Conservation (phyloP, 2,888 invertebrate genomes). For the Eueremaeus valkanovi region DNA sequence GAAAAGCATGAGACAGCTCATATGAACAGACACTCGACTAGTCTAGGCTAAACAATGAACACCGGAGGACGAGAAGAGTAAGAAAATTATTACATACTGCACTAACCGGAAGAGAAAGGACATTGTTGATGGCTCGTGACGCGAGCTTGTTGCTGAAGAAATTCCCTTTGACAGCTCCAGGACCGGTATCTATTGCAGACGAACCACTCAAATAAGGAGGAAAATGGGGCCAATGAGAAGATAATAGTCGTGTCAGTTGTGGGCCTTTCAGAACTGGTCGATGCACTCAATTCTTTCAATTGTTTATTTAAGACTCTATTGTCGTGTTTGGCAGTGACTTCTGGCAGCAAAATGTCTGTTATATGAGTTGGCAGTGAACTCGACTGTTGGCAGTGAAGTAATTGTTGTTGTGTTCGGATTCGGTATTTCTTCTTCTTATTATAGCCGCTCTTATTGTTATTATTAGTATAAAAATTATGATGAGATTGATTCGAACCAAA, state of each 20-base stretch:
- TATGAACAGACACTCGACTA: background rate
- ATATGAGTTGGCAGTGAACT: slow-evolving; percentile 31
- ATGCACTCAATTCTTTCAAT: background rate
- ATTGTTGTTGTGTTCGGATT: background rate
- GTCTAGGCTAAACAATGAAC: background rate
- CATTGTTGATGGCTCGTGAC: slow-evolving; percentile 45
- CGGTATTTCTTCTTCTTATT: background rate
- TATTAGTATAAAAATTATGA: slow-evolving; percentile 34
- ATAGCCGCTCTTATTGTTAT: slow-evolving; percentile 1
- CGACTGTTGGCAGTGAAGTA: slow-evolving; percentile 29
- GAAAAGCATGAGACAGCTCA: too few relatives aligned
- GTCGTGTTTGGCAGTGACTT: background rate
- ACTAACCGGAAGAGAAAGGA: slow-evolving; percentile 48
- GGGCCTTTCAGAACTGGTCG: background rate
- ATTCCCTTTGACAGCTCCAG: slow-evolving; percentile 41
- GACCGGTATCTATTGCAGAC: slow-evolving; percentile 33
- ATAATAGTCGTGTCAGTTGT: background rate
- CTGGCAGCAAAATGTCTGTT: background rate
- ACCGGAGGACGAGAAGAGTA: background rate
- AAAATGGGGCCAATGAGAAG: background rate
- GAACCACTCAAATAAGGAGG: slow-evolving; percentile 29
- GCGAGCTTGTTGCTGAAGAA: slow-evolving; percentile 42
- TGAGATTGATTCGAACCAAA: slow-evolving; percentile 19
- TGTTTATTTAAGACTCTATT: background rate
- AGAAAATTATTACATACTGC: slow-evolving; percentile 41